These are phyloP conservation scores for Choloepus didactylus DNA, from an alignment of 2,797 vertebrate genomes.

Conservation along the genomic window DNA sequence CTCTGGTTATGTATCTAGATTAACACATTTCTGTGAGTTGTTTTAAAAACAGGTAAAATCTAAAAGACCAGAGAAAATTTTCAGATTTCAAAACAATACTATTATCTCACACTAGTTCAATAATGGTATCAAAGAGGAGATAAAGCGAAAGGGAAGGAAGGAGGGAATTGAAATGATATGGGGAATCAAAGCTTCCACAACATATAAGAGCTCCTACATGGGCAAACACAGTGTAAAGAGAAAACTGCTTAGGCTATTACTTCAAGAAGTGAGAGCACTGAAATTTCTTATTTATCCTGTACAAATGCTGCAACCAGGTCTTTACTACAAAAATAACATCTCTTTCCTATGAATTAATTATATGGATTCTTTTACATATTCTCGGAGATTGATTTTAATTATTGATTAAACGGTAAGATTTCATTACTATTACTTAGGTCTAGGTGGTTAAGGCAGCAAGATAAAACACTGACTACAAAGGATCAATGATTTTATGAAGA, in stretches of 20 bases:
- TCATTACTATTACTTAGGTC: not conserved
- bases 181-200: not conserved
- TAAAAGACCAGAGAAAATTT: not conserved
- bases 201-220: not conserved
- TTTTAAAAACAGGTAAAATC: constrained; percentile 22
- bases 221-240: not conserved
- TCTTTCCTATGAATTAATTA: not conserved
- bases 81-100: constrained; percentile 41
- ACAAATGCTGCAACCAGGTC: not conserved
- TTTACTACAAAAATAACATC: not conserved
- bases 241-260: not conserved
- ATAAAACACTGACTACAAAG: not conserved
- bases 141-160: not conserved
- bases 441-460: not conserved
- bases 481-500: not conserved
- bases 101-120: constrained; percentile 36
- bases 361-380: not conserved
- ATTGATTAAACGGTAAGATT: constrained; percentile 5
- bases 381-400: not conserved
- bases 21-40: not conserved
- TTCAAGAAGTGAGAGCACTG: not conserved
- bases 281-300: not conserved
- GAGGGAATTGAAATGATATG: not conserved
- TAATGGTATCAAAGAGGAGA: not conserved
- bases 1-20: not conserved